These are phyloP conservation scores for Coelopa frigida DNA, from an alignment of 1,140 invertebrate species.

Conservation along the genomic window DNA sequence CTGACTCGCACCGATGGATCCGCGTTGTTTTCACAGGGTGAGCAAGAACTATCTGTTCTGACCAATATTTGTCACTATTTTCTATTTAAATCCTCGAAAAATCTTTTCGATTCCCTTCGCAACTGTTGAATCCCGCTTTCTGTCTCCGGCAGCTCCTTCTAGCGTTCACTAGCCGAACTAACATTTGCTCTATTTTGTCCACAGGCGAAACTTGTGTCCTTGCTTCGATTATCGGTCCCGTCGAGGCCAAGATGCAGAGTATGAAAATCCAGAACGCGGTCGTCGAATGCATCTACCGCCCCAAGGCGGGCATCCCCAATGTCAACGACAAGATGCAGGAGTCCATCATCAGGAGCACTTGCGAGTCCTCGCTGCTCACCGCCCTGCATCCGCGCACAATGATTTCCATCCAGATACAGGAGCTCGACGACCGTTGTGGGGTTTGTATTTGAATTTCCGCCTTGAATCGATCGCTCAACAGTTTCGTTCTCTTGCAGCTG, in stretches of 20 bases:
- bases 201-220: conserved; percentile 69
- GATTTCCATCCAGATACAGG: conserved; percentile 73
- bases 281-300: conserved; percentile 69
- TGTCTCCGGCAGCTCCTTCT: too few species aligned
- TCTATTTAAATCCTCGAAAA: too few species aligned
- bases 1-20: conserved; percentile 68
- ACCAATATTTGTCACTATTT: not conserved
- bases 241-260: conserved; percentile 70
- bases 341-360: conserved; percentile 64
- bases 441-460: conserved; percentile 43
- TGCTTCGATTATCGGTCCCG: conserved; percentile 74
- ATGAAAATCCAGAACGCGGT: conserved; percentile 70
- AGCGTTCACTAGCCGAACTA: too few species aligned
- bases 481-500: conserved; percentile 49
- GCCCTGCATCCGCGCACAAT: conserved; percentile 68
- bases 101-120: too few species aligned
- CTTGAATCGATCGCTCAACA: not conserved
- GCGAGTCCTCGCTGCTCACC: conserved; percentile 63
- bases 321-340: conserved; percentile 67
- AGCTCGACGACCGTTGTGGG: conserved; percentile 77
- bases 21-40: conserved; percentile 63
- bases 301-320: conserved; percentile 67
- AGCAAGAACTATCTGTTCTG: conserved; percentile 5
- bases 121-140: too few species aligned
- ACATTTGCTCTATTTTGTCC: too few species aligned